These are phyloP conservation scores for Channa striata DNA, from an alignment of 2,797 vertebrate genomes.

Conservation along the genomic window DNA sequence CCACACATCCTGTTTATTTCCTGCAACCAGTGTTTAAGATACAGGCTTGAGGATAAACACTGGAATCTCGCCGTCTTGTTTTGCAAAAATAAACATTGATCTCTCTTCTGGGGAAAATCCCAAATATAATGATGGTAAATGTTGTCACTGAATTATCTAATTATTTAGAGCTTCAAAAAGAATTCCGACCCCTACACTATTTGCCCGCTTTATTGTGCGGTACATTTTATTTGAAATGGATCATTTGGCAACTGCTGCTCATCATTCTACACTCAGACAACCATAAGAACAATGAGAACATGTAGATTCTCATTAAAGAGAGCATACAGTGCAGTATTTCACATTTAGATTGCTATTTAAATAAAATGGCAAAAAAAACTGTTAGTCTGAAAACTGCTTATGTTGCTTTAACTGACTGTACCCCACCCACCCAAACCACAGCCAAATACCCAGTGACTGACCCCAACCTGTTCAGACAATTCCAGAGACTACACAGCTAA, in stretches of 20 bases:
- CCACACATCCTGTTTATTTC: constrained; percentile 32
- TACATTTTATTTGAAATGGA: not conserved
- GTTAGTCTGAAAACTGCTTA: no score
- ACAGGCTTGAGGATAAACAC: not conserved
- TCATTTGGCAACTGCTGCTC: not conserved
- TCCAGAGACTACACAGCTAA: no score
- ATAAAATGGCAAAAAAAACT: no score
- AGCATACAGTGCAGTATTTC: no score
- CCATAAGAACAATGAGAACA: no score
- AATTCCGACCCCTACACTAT: not conserved
- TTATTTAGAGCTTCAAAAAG: not conserved
- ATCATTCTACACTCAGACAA: no score
- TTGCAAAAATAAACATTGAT: constrained; percentile 1
- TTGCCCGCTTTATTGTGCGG: not conserved
- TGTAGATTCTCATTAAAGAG: no score
- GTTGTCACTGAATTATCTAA: not conserved
- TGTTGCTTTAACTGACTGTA: no score
- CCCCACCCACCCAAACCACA: no score
- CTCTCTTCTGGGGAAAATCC: constrained; percentile 24
- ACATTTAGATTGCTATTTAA: no score
- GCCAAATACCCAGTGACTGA: no score
- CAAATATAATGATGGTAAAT: not conserved
- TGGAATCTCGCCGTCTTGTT: not conserved
- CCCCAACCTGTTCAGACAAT: no score
- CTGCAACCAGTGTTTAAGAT: constrained; percentile 44